Base-by-base conservation (phyloP, 2,888 invertebrate genomes). In the Synergus itoensis region DNA sequence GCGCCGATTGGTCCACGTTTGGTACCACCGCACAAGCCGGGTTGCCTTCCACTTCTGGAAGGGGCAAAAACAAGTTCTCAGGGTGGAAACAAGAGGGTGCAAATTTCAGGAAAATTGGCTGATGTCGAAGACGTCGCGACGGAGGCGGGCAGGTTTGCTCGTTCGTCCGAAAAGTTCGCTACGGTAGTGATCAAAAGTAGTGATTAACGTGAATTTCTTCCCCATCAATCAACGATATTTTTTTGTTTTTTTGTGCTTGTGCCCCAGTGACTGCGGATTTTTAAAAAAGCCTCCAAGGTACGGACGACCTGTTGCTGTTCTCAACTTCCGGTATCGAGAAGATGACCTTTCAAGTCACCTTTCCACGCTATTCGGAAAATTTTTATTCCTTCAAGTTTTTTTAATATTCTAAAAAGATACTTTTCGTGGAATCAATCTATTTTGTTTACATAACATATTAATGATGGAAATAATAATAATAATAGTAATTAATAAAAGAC, bases 61-160 rank as follows among this genome's bases (percentile, higher is more conserved):
- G 53, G 73, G 53, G 36, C 45, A n/a, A 21, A 16, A 53, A 53
- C 4, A 73, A 73, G n/a, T 36, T 4, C 11, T 40, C 4, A 11
- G 48, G 73, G 73, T 36, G 28, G 36, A 53, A 73, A 18, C 2
- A 53, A 53, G 73, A 40, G 73, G 73, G 73, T 73, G 43, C 45
- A 67, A 18, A n/a, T 45, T 67, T 12, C 45, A 45, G 28, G 73
- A n/a, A 36, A 73, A 40, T n/a, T 73, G 12, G 12, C 73, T 53
- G 73, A 73, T 64, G 60, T 79, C 63, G 41, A 73, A 64, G 76
- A 63, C 63, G 21, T 65, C 69, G 63, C 76, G 77, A 67, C 79
- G 77, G 67, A 79, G 21, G 77, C 77, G 63, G 40, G 48, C 62
- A 60, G n/a, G 40, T 40, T 77, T 69, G 79, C 79, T 79, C 73